Conservation (phyloP, 53 echinoderm and acorn worm species). For the Zoroaster sp. region DNA sequence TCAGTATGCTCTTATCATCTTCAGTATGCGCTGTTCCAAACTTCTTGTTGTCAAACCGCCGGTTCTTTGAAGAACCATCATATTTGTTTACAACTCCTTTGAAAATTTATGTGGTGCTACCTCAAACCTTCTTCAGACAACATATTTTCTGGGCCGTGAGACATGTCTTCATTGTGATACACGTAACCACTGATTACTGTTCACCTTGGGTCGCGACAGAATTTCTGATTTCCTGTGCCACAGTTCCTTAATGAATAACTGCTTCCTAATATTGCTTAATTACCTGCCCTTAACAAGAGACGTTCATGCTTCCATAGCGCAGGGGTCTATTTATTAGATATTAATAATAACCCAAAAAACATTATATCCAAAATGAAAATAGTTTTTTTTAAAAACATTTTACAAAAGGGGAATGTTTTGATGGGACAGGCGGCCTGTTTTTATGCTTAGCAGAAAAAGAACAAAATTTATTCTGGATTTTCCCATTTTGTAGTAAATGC, state of each 20-base stretch:
- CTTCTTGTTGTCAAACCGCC: too few species aligned
- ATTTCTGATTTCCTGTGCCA: conserved; percentile 38
- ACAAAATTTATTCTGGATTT: too few species aligned
- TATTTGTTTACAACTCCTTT: too few species aligned
- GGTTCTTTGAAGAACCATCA: too few species aligned
- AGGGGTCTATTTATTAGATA: not conserved
- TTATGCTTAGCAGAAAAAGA: too few species aligned
- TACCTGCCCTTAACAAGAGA: not conserved
- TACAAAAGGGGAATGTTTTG: too few species aligned
- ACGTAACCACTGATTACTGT: not conserved
- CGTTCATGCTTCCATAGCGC: not conserved
- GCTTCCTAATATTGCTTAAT: conserved; percentile 4
- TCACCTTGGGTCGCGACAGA: not conserved
- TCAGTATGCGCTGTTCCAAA: too few species aligned
- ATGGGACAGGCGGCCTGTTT: too few species aligned
- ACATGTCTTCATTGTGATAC: not conserved
- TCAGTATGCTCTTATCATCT: too few species aligned
- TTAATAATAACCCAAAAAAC: not conserved
- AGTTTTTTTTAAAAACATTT: not conserved
- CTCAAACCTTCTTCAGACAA: too few species aligned
- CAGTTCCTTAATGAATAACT: conserved; percentile 15
- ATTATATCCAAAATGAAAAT: not conserved
- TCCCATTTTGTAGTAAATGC: too few species aligned
- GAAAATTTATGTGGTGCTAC: too few species aligned
- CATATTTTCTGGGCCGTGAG: not conserved